Percentiles rank a stretch among this genome's conserved stretches.
phyloP scores from a whole-genome alignment of 2,888 invertebrate genomes.

The Dicyrtoma fusca region DNA sequence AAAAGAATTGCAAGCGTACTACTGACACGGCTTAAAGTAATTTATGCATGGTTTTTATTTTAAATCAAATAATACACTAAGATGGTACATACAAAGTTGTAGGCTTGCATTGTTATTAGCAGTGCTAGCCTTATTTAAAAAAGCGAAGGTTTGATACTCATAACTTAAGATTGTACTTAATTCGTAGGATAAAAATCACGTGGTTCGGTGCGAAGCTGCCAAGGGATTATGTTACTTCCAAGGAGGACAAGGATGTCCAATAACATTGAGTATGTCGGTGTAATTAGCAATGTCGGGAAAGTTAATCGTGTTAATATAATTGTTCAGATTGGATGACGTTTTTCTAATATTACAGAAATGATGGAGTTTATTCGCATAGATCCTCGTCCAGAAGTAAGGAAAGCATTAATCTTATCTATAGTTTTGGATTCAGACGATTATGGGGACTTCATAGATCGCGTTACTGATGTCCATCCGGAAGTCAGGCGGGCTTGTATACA shows the following conservation, averaged over 20 bases:
- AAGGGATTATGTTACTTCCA: constrained; percentile 36
- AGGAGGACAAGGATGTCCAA: constrained; percentile 30
- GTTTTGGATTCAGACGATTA: constrained; percentile 35
- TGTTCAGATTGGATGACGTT: background rate
- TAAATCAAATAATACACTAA: too few species aligned
- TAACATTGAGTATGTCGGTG: constrained; percentile 33
- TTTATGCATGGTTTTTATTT: too few species aligned
- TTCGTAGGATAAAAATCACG: constrained; percentile 29
- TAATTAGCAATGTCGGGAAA: too few species aligned
- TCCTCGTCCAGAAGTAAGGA: constrained; percentile 34
- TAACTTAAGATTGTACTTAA: too few species aligned
- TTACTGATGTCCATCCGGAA: constrained; percentile 35
- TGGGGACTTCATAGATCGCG: constrained; percentile 30
- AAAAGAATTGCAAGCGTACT: constrained; percentile 13
- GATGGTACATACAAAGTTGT: too few species aligned
- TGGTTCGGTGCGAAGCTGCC: constrained; percentile 32
- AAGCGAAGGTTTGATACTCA: too few species aligned
- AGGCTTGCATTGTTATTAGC: too few species aligned
- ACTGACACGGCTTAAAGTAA: constrained; percentile 25
- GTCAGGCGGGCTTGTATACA: constrained; percentile 33
- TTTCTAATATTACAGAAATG: constrained; percentile 23
- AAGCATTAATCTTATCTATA: constrained; percentile 25
- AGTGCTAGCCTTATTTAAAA: too few species aligned
- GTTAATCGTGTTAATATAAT: too few species aligned
- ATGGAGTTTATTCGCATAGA: constrained; percentile 38